Conservation (phyloP, 1,140 invertebrate species). For the Drosophila bocki region DNA sequence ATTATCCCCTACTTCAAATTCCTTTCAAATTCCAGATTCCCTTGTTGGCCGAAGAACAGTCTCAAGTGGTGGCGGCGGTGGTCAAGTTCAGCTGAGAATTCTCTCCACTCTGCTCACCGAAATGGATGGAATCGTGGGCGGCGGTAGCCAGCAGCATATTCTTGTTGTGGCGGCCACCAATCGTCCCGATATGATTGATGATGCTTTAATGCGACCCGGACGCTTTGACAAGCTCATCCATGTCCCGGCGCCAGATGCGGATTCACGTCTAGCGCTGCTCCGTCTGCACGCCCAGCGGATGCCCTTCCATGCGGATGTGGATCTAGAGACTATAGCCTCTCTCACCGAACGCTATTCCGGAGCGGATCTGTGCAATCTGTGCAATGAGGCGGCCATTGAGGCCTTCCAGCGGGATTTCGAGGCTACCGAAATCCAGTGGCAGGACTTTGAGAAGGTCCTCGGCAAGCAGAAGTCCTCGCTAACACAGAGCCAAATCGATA, state of each 20-base stretch:
- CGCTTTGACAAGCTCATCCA: slow-evolving; percentile 91
- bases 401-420: slow-evolving; percentile 87
- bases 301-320: slow-evolving; percentile 87
- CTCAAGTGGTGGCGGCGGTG: slow-evolving; percentile 56
- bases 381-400: slow-evolving; percentile 89
- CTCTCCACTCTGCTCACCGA: slow-evolving; percentile 89
- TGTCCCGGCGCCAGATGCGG: slow-evolving; percentile 90
- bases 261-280: slow-evolving; percentile 88
- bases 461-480: slow-evolving; percentile 86
- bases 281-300: slow-evolving; percentile 87
- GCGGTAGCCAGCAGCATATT: slow-evolving; percentile 82
- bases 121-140: slow-evolving; percentile 88
- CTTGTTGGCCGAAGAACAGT: slow-evolving; percentile 87
- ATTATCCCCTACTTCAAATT: neutral
- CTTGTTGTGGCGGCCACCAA: slow-evolving; percentile 92
- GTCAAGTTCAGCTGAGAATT: slow-evolving; percentile 87
- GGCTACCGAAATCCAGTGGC: slow-evolving; percentile 79
- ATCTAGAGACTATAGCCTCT: slow-evolving; percentile 87
- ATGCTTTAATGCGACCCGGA: slow-evolving; percentile 91
- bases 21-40: slow-evolving; percentile 86
- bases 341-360: slow-evolving; percentile 90
- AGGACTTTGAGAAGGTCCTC: slow-evolving; percentile 87
- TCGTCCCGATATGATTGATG: slow-evolving; percentile 92
- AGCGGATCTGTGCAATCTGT: slow-evolving; percentile 91
- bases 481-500: slow-evolving; percentile 82